Evolutionary conservation across 2,888 invertebrate species (phyloP).

Genomic region (Xylota segnis): DNA sequence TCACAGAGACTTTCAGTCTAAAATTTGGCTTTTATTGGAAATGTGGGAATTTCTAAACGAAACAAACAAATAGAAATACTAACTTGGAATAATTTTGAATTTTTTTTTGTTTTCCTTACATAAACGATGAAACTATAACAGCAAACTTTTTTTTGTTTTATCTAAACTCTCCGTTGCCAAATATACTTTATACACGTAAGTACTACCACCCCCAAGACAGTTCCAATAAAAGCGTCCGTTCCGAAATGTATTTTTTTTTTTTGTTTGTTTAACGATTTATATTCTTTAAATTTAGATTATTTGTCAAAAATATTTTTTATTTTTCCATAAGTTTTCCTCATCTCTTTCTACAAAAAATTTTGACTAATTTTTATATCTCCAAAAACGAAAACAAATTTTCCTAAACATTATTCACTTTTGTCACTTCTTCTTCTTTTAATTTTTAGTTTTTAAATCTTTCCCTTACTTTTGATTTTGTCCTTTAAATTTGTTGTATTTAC

Average conservation of each 20-base stretch:
- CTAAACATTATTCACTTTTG: conserved; percentile 73
- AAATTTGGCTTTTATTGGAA: conserved; percentile 77
- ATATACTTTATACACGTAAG: conserved; percentile 58
- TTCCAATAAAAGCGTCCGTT: conserved; percentile 77
- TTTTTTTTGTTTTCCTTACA: conserved; percentile 18
- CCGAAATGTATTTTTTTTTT: conserved; percentile 70
- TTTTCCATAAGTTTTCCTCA: conserved; percentile 78
- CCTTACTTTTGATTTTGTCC: conserved; percentile 74
- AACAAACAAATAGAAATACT: conserved; percentile 78
- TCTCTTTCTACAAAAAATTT: conserved; percentile 76
- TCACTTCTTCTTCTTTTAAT: conserved; percentile 81
- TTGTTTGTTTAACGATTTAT: conserved; percentile 59
- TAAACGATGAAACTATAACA: conserved; percentile 25
- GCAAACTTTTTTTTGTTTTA: conserved; percentile 20
- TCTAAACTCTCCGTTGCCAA: conserved; percentile 62
- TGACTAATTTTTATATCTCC: conserved; percentile 78
- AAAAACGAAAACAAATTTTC: conserved; percentile 77
- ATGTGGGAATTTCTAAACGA: conserved; percentile 78
- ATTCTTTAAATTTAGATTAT: conserved; percentile 72
- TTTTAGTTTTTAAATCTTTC: too few relatives aligned
- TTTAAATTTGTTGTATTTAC: conserved; percentile 38
- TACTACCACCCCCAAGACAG: conserved; percentile 55
- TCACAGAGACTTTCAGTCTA: conserved; percentile 79
- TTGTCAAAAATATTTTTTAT: conserved; percentile 73
- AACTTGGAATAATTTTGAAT: conserved; percentile 64